These are phyloP conservation scores for Sus cebifrons DNA, from an alignment of 2,797 vertebrate species.

Conservation along the genomic window DNA sequence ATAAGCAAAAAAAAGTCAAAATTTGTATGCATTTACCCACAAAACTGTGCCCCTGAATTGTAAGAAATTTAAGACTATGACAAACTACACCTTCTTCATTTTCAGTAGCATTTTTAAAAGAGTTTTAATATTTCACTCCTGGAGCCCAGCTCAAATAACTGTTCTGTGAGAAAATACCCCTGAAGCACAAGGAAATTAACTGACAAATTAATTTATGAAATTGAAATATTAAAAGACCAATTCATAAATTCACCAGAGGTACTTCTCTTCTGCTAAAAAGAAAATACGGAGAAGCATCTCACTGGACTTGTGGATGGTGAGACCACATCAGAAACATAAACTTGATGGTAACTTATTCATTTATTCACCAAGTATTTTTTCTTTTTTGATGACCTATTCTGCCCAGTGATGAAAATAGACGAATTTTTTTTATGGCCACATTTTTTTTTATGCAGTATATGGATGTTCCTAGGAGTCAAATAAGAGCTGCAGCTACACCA, in stretches of 20 bases:
- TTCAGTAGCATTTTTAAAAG: constrained; percentile 45
- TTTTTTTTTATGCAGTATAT: no score
- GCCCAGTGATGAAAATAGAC: neutral
- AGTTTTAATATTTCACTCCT: constrained; percentile 54
- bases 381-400: neutral
- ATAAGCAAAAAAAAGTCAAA: neutral
- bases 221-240: constrained; percentile 34
- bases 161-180: constrained; percentile 29
- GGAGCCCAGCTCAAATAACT: neutral
- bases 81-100: constrained; percentile 30
- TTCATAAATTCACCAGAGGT: neutral
- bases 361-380: constrained; percentile 34
- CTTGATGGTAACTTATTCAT: neutral
- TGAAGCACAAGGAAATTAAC: constrained; percentile 47
- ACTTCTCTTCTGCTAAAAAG: constrained; percentile 22
- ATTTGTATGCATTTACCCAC: neutral
- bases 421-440: neutral
- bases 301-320: neutral
- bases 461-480: no score
- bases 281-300: neutral
- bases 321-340: constrained; percentile 7
- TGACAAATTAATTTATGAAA: constrained; percentile 51
- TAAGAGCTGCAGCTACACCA: no score
- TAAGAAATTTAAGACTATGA: constrained; percentile 40
- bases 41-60: neutral